phyloP scores from a whole-genome alignment of 2,113 vertebrate species.

The Orientallactaga bullata region DNA sequence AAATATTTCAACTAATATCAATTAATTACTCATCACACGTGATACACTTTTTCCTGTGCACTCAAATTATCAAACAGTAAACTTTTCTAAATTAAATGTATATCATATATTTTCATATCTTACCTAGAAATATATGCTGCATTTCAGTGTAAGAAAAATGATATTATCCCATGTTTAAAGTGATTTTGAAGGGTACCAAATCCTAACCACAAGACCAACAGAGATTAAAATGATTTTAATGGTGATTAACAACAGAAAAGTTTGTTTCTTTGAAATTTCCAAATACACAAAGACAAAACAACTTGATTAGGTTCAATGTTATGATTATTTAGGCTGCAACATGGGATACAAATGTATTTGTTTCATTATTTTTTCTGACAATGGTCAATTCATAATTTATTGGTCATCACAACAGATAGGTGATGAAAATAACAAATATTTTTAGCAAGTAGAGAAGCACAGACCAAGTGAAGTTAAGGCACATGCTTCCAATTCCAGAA shows the following conservation, averaged over 20 bases:
- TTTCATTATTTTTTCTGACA: constrained; percentile 4
- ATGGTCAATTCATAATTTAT: constrained; percentile 7
- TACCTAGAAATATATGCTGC: constrained; percentile 26
- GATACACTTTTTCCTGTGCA: background rate
- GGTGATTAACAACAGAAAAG: background rate
- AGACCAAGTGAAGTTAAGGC: too few species aligned
- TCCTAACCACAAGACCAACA: too few species aligned
- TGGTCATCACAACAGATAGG: background rate
- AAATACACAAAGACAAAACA: constrained; percentile 22
- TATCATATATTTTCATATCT: background rate
- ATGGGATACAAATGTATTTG: background rate
- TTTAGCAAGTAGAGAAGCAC: background rate
- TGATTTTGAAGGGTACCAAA: too few species aligned
- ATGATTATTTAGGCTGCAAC: background rate
- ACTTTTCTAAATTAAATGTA: background rate
- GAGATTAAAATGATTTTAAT: background rate
- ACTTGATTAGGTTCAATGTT: constrained; percentile 6
- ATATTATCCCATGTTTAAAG: background rate
- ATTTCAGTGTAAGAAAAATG: constrained; percentile 23
- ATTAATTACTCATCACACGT: constrained; percentile 11
- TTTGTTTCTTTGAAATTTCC: background rate
- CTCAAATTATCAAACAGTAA: background rate
- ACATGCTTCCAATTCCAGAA: too few species aligned
- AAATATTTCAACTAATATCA: background rate
- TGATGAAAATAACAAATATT: background rate